Evolutionary conservation across 1,140 invertebrate genomes (phyloP).

Genomic region (Nilaparvata lugens): DNA sequence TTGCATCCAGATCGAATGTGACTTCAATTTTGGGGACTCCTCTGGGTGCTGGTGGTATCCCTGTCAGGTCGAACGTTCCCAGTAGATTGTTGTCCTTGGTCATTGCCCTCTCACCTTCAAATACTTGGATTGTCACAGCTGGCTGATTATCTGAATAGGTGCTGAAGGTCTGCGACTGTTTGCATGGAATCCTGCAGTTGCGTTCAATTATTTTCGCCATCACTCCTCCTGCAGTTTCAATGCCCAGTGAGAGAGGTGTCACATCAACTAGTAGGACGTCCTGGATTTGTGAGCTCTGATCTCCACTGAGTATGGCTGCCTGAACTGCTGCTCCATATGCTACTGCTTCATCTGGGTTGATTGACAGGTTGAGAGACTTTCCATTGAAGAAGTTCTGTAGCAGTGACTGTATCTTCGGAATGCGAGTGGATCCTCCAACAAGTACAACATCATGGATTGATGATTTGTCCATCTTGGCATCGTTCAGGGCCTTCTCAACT

Average conservation of each 20-base stretch:
- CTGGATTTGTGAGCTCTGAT: constrained; percentile 44
- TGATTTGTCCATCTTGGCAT: constrained; percentile 62
- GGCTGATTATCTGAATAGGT: constrained; percentile 54
- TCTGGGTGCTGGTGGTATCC: constrained; percentile 53
- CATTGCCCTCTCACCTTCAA: constrained; percentile 54
- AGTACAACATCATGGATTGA: constrained; percentile 67
- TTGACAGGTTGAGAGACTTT: constrained; percentile 52
- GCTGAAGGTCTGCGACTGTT: constrained; percentile 43
- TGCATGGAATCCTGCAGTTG: constrained; percentile 43
- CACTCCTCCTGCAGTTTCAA: constrained; percentile 46
- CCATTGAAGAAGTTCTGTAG: constrained; percentile 50
- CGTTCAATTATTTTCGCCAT: constrained; percentile 48
- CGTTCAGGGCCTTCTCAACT: constrained; percentile 57
- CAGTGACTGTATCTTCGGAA: constrained; percentile 52
- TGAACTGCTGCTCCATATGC: constrained; percentile 57
- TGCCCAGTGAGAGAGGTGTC: constrained; percentile 44
- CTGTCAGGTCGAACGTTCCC: constrained; percentile 64
- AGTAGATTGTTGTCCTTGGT: constrained; percentile 65
- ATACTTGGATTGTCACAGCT: constrained; percentile 67
- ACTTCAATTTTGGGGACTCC: constrained; percentile 35
- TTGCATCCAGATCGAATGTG: constrained; percentile 57
- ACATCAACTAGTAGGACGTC: constrained; percentile 47
- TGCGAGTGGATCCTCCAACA: constrained; percentile 68
- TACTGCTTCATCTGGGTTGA: constrained; percentile 57
- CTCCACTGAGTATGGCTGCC: constrained; percentile 50